phyloP scores from a whole-genome alignment of 92 coral and sea anemone genomes.

The Pocillopora grandis region DNA sequence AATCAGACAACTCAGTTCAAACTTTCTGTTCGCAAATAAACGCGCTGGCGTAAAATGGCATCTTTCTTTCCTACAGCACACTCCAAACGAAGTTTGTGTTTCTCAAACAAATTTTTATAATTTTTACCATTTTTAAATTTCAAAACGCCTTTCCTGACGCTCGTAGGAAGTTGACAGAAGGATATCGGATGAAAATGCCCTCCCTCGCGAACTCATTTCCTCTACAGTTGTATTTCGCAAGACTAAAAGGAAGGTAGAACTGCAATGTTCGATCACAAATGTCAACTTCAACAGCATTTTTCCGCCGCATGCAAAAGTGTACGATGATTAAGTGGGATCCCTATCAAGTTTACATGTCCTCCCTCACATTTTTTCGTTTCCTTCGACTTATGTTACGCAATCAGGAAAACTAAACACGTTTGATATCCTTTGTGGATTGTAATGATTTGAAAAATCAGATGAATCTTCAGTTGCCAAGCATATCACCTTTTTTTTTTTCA shows the following conservation, averaged over 20 bases:
- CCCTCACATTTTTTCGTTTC: not conserved
- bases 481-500: too few species aligned
- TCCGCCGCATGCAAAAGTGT: not conserved
- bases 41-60: too few species aligned
- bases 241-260: not conserved
- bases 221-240: not conserved
- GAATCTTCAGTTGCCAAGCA: not conserved
- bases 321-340: not conserved
- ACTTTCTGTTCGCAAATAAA: too few species aligned
- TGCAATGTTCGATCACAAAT: not conserved
- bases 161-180: not conserved
- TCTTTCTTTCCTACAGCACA: too few species aligned
- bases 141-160: not conserved
- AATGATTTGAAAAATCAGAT: not conserved
- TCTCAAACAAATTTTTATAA: too few species aligned
- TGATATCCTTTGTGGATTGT: not conserved
- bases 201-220: not conserved
- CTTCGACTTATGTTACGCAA: not conserved
- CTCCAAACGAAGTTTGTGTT: too few species aligned
- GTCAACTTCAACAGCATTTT: not conserved
- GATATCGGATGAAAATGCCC: too few species aligned
- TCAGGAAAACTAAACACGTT: slow-evolving; percentile 3
- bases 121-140: not conserved
- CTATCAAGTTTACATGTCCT: not conserved
- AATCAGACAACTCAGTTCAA: too few species aligned